A percentile compares a stretch with the other conserved stretches of the same genome.
Evolutionary conservation across 2,113 vertebrate genomes (phyloP).

Genomic region (Notarius quadriscutis): DNA sequence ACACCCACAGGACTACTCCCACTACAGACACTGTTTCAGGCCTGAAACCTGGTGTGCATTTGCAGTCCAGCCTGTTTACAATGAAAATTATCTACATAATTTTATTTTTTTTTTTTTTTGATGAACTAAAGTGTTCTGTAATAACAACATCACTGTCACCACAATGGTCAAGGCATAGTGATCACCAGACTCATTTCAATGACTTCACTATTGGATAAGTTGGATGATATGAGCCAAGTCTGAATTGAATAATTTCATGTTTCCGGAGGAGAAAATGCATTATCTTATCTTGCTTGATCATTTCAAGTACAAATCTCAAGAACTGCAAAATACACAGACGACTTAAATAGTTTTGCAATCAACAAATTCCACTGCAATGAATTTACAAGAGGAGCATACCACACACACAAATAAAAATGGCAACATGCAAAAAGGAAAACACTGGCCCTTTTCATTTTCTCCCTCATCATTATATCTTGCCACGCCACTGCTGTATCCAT

Average conservation of each 20-base stretch:
- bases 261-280: background rate
- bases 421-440: slow-evolving; percentile 16
- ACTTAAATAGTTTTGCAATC: background rate
- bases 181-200: background rate
- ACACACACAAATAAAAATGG: slow-evolving; percentile 16
- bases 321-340: background rate
- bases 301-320: background rate
- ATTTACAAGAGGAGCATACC: slow-evolving; percentile 5
- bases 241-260: background rate
- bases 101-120: slow-evolving; percentile 22
- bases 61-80: slow-evolving; percentile 54
- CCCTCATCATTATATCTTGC: background rate
- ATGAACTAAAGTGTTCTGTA: background rate
- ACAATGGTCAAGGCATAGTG: background rate
- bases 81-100: slow-evolving; percentile 36
- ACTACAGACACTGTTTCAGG: slow-evolving; percentile 55
- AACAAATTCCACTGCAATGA: slow-evolving; percentile 10
- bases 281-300: too few species aligned
- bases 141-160: background rate
- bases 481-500: too few species aligned
- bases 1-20: slow-evolving; percentile 55
- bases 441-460: background rate
- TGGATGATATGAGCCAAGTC: background rate
- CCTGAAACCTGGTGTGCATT: slow-evolving; percentile 57
- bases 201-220: background rate